Base-by-base conservation (phyloP, 2,113 vertebrate genomes). In the Ramphastos sulfuratus region DNA sequence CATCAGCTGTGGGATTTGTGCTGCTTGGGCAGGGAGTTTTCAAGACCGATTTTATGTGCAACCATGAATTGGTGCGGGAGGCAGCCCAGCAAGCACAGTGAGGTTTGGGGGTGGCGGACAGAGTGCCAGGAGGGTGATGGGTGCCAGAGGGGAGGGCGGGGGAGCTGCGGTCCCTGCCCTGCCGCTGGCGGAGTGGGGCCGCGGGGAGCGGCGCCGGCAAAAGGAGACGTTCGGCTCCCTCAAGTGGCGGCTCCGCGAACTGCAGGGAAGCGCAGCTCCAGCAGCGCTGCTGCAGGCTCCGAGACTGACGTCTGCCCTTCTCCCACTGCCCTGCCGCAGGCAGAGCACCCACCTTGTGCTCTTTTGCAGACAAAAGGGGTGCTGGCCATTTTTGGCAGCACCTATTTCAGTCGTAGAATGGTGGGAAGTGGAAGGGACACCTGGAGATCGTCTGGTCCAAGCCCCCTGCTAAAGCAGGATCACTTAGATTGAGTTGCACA, bases 171-270 rank as follows among this genome's bases (percentile, higher is more conserved):
- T 6, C 56, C 23, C 28, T 14, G 28, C 64, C 42, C 42, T 16
- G 37, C 15, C 37, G 28, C 55, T 18, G 55, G 21, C 27, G 27
- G 20, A 21, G 9, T 17, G 37, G 39, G 35, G 5, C 2, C 14
- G 35, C 10, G 3, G 18, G 35, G 2, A 2, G 33, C 10, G 17
- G 48, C 60, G 14, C 52, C 6, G 10, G 1, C 72, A 93, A 87
- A 92, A 84, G 44, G 92, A 80, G 94, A 92, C 67, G 7, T 96
- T 77, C 95, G 92, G 95, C 96, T 79, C 98, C 98, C 97, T 80
- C 97, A 65, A 90, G 97, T 95, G 98, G 95, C 89, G 31, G 24
- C 55, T 85, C 46, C 1, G 52, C 50, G 87, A 92, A 97, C 12
- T 96, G 95, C 97, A 95, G 31, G 11, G 9, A 52, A 77, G 63